Evolutionary conservation across 2,113 vertebrate species (phyloP), one percentile per base, ranked within the genome.

Genomic region (Phalacrocorax aristotelis): DNA sequence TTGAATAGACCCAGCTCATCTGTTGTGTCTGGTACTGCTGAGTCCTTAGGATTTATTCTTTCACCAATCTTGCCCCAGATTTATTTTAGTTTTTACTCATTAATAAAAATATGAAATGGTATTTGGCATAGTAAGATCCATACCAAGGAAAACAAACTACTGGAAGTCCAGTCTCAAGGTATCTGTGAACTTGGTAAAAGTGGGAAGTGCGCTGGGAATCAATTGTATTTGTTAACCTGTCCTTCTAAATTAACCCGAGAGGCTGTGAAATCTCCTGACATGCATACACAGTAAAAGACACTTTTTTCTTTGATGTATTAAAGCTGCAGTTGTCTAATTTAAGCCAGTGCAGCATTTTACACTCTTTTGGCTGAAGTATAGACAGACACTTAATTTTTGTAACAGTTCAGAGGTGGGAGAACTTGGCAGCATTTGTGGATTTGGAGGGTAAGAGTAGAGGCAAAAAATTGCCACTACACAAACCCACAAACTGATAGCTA

Each of bases 381-480:
- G 44, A n/a, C n/a, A 69, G 34, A 18, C 40, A 36, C 8, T 40
- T 62, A 49, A 44, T 77, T 81, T 87, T 89, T 89, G 10, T 42
- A 40, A 29, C 12, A 62, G 13, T 68, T 93, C 65, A 84, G n/a
- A 78, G 21, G 11, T 54, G 30, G 51, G 55, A 29, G 10, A 65
- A 61, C 42, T 54, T 68, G 15, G 25, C 49, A 74, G 25, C 7
- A 9, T 83, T 88, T 76, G 13, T 8, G 0, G 4, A 66, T 85
- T 13, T 82, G 29, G n/a, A 70, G 8, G 20, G 14, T 76, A 64
- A 65, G 8, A 68, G 51, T 8, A 60, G 40, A 52, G 21, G 32
- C 3, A 42, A 55, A 57, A 18, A 15, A 0, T 0, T 0, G 12
- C 9, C 7, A 32, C 40, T 51, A 58, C 22, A 22, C 11, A 79